These are phyloP conservation scores for Macaria notata DNA, from an alignment of 2,888 invertebrate genomes.

Conservation along the genomic window DNA sequence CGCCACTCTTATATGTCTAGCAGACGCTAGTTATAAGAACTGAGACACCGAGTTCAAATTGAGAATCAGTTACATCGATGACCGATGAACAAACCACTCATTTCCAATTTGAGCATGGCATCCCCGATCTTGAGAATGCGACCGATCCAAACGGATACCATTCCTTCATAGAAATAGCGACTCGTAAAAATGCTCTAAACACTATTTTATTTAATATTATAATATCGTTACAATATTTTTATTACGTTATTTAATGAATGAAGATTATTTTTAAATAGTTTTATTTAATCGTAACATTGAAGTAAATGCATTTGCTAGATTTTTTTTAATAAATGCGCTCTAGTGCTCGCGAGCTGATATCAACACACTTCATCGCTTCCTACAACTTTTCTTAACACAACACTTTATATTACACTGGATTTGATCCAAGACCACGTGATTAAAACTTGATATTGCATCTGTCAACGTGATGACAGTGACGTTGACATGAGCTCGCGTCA, in stretches of 20 bases:
- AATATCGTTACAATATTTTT: conserved; percentile 62
- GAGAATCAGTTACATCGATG: conserved; percentile 28
- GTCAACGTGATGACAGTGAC: conserved; percentile 1
- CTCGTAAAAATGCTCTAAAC: conserved; percentile 71
- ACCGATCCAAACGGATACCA: conserved; percentile 68
- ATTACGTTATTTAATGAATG: conserved; percentile 59
- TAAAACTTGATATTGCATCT: too few species aligned
- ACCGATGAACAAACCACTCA: conserved; percentile 23
- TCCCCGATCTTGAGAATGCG: conserved; percentile 78
- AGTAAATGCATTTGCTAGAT: conserved; percentile 35
- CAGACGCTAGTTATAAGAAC: conserved; percentile 73
- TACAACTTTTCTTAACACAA: too few species aligned
- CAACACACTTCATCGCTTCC: conserved; percentile 1
- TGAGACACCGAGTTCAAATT: conserved; percentile 69
- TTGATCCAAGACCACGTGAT: too few species aligned
- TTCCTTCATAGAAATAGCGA: conserved; percentile 80
- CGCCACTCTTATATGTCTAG: conserved; percentile 67
- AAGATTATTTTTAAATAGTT: conserved; percentile 61
- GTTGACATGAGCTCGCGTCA: conserved; percentile 21
- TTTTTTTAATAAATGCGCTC: conserved; percentile 26
- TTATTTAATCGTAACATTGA: conserved; percentile 39
- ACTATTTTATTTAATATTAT: conserved; percentile 60
- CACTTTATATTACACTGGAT: too few species aligned
- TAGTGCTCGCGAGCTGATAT: conserved; percentile 9
- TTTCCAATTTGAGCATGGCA: conserved; percentile 62